Base-by-base conservation (phyloP, 1,140 invertebrate genomes). In the Drosophila melanogaster region DNA sequence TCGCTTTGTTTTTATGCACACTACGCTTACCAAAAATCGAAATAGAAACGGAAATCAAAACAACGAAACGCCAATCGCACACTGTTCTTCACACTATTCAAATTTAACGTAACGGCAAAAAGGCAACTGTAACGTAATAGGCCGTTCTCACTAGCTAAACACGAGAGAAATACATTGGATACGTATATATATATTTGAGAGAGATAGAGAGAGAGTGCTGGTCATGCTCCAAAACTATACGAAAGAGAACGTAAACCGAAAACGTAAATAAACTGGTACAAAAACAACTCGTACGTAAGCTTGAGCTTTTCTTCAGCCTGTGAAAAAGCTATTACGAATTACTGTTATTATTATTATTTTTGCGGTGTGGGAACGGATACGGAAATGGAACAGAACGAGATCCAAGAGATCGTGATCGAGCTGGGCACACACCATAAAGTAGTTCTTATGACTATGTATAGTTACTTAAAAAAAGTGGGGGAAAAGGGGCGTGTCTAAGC, bases 1-100 rank as follows among this genome's bases (percentile, higher is more conserved):
- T 66, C 64, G 74, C 87, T 83, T 80, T 75, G 66, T 66, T 74
- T 78, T 76, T 72, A 91, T 91, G 90, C 90, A 91, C 90, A 91
- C 90, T 91, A 91, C 90, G 90, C 78, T 90, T 86, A 77, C 79
- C 62, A 83, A 81, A 70, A 61, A 51, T 71, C 41, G 46, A 60
- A 60, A 60, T 55, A 53, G 59, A 76, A 73, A 72, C 77, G 53
- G 40, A 69, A 76, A 71, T 75, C 44, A 53, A 69, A 72, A 74
- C 38, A 41, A 74, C 77, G 61, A 69, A 84, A 86, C 77, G 78
- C 79, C 61, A 78, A 73, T 79, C 73, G 79, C 81, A 90, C 77
- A 85, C 58, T 81, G 59, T 67, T 74, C 47, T 80, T 56, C 77
- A 78, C 64, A 80, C 73, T 89, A 90, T 90, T 80, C 43, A 90